phyloP scores from a whole-genome alignment of 2,113 vertebrate species.

The Apteryx mantelli region DNA sequence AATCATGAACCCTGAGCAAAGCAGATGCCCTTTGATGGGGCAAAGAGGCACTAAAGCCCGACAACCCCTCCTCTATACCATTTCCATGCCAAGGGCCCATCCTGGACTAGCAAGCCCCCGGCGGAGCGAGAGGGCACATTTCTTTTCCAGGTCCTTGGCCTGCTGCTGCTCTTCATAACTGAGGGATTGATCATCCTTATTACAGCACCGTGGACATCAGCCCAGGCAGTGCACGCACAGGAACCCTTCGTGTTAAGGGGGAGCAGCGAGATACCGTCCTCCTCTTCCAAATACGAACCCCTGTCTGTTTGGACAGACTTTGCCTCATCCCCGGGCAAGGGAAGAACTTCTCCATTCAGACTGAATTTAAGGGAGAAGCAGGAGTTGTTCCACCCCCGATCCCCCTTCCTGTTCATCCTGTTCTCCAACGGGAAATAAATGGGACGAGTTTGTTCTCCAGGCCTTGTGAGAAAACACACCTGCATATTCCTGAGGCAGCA shows the following conservation, averaged over 20 bases:
- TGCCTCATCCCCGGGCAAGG: rapidly evolving
- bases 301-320: background rate
- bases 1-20: too few relatives aligned
- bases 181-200: rapidly evolving
- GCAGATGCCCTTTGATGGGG: too few relatives aligned
- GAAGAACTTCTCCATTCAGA: background rate
- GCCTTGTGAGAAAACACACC: constrained; percentile 69
- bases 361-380: rapidly evolving
- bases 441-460: background rate
- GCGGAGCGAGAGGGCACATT: background rate
- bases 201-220: background rate
- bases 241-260: background rate
- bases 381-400: background rate
- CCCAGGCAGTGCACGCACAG: background rate
- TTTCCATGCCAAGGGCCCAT: background rate
- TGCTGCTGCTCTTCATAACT: background rate
- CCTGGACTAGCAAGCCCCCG: background rate
- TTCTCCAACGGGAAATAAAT: background rate
- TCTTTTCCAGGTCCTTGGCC: background rate
- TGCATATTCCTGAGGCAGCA: constrained; percentile 98
- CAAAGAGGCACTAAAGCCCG: background rate
- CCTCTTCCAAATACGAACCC: background rate
- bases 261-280: background rate
- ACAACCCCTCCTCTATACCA: background rate
- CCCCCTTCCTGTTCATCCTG: background rate